Evolutionary conservation across 2,888 invertebrate species (phyloP), one percentile per base, ranked within the genome.

Genomic region (Orchesella flavescens): DNA sequence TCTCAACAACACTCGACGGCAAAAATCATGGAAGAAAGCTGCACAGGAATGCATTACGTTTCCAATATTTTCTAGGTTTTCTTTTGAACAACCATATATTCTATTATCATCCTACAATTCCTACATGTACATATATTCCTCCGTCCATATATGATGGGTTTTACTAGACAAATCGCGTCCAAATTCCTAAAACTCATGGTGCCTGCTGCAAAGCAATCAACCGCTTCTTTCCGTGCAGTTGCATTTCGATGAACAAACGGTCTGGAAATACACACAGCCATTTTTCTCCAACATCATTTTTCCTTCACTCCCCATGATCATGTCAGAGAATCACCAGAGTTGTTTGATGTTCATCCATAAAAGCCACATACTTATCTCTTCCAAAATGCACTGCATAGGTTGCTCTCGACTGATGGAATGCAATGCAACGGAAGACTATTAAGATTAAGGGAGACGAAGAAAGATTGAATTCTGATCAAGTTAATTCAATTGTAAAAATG

Each of bases 341-440:
- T 34, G 34, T 34, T 34, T 34, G 34, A 34, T 59, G 19, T 59
- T 19, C 59, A 17, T n/a, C 10, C 63, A 12, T 34, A 34, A 34
- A 34, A 34, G 34, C 34, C 34, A 34, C 34, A 34, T 34, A 63
- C 63, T 63, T 34, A 19, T 63, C 34, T 59, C 59, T 12, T 1
- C 34, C 7, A 21, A 63, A 63, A 63, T 53, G 63, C 24, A 24
- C 34, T 34, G 34, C 34, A 34, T 7, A 34, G n/a, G n/a, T n/a
- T n/a, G n/a, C n/a, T 34, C 34, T 34, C 2, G 34, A 34, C 34
- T 4, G 34, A 34, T 7, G 7, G n/a, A 43, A 63, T 15, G 17
- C 63, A 65, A 76, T 53, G 69, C 49, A 77, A 69, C 68, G 59
- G 69, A 77, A 69, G 7, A 77, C 69, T 24, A 69, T 77, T 77